phyloP scores from a whole-genome alignment of 2,888 invertebrate species.

The Lochmaea crataegi region DNA sequence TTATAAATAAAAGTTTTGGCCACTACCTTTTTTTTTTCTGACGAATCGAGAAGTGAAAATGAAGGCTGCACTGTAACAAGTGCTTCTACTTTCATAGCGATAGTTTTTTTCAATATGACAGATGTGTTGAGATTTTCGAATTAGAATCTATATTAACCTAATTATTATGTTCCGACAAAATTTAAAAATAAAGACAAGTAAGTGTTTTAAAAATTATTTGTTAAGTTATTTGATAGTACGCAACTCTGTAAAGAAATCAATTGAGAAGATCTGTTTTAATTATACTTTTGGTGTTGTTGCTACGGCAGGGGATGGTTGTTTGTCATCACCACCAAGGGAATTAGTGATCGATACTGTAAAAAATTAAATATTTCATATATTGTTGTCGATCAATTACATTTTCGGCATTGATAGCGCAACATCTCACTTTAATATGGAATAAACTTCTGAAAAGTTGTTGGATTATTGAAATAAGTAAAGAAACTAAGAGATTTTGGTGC shows the following conservation, averaged over 20 bases:
- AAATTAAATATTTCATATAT: no score
- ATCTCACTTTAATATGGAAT: no score
- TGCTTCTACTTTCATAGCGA: background rate
- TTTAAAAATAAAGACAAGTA: background rate
- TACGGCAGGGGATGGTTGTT: background rate
- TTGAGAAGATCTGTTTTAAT: background rate
- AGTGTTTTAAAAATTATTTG: background rate
- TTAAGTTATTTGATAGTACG: no score
- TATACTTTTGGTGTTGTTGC: background rate
- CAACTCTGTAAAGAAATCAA: background rate
- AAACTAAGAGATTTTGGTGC: no score
- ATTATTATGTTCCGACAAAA: background rate
- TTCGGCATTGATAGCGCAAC: no score
- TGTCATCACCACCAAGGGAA: slow-evolving; percentile 15
- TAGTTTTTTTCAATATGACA: background rate
- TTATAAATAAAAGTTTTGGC: background rate
- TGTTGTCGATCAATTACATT: no score
- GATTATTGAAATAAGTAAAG: no score
- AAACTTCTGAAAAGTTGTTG: no score
- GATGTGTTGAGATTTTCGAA: background rate
- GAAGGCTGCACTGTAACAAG: background rate
- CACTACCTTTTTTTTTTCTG: background rate
- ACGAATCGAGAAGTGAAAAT: background rate
- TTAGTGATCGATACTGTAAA: slow-evolving; percentile 37
- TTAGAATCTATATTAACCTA: background rate